phyloP scores from a whole-genome alignment of 2,113 vertebrate species.

The Telmatochromis sp. region DNA sequence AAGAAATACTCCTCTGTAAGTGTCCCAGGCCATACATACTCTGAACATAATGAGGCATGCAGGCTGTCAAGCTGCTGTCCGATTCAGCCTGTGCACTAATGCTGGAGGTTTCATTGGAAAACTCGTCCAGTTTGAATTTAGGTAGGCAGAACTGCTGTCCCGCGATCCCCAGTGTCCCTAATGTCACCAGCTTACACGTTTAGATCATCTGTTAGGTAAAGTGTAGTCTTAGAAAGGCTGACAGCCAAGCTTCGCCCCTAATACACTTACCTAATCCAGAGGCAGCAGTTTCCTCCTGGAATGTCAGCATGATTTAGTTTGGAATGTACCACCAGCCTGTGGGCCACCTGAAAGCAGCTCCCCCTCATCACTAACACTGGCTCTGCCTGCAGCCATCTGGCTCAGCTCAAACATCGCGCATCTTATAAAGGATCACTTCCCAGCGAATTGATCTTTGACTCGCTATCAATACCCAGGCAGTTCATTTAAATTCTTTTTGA shows the following conservation, averaged over 20 bases:
- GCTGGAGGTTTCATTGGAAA: background rate
- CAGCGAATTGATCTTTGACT: background rate
- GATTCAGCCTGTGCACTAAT: background rate
- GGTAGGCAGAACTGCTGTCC: background rate
- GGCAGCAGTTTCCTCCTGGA: background rate
- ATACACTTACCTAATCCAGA: background rate
- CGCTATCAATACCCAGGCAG: background rate
- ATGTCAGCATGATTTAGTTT: background rate
- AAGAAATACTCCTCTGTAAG: background rate
- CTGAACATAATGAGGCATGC: background rate
- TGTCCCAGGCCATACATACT: background rate
- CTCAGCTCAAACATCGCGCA: background rate
- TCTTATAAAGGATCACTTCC: background rate
- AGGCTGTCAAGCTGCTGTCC: background rate
- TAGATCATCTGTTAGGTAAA: background rate
- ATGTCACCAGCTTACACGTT: background rate
- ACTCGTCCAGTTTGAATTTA: background rate
- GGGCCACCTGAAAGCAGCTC: conserved; percentile 23
- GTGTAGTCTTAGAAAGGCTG: background rate
- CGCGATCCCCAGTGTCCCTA: background rate
- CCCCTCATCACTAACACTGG: background rate
- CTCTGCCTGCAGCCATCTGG: background rate
- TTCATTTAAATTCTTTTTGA: background rate
- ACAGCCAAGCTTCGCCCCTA: background rate
- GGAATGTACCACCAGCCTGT: background rate